Conservation (phyloP, 2,888 invertebrate genomes). For the Hemicrepidius hirtus region DNA sequence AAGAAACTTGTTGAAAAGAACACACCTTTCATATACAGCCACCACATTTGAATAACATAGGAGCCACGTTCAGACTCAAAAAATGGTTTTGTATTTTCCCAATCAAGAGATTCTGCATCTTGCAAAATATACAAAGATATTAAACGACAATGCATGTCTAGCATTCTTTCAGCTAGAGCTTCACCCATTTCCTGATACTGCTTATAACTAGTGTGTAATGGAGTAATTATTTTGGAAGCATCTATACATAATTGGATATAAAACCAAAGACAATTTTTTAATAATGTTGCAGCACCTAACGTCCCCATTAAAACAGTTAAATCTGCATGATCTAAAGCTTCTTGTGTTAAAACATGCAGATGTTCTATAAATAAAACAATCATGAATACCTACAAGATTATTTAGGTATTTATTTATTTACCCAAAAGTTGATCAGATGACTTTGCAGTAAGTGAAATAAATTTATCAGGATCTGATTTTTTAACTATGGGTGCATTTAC, state of each 20-base stretch:
- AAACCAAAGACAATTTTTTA: conserved; percentile 86
- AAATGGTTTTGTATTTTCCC: conserved; percentile 80
- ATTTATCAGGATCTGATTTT: conserved; percentile 85
- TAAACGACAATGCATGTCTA: conserved; percentile 87
- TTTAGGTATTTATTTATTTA: too few relatives aligned
- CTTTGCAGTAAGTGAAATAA: conserved; percentile 81
- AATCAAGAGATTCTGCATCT: conserved; percentile 86
- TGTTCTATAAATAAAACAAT: conserved; percentile 78
- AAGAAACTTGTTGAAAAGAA: too few relatives aligned
- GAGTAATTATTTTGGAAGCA: conserved; percentile 55
- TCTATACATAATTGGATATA: conserved; percentile 78
- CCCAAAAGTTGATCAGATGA: conserved; percentile 83
- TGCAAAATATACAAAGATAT: conserved; percentile 87
- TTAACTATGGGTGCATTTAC: conserved; percentile 75
- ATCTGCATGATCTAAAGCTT: conserved; percentile 90
- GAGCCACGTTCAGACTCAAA: conserved; percentile 86
- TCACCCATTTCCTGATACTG: conserved; percentile 89
- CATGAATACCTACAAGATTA: too few relatives aligned
- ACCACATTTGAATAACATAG: conserved; percentile 91
- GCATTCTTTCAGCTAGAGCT: conserved; percentile 86
- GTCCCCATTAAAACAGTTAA: conserved; percentile 87
- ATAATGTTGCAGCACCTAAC: conserved; percentile 85
- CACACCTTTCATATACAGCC: conserved; percentile 88
- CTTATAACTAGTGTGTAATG: conserved; percentile 78
- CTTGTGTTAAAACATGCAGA: conserved; percentile 86